Percentiles rank a stretch among this genome's conserved stretches.
Conservation (phyloP, 2,797 vertebrate genomes). For the Tauraco hartlaubi region DNA sequence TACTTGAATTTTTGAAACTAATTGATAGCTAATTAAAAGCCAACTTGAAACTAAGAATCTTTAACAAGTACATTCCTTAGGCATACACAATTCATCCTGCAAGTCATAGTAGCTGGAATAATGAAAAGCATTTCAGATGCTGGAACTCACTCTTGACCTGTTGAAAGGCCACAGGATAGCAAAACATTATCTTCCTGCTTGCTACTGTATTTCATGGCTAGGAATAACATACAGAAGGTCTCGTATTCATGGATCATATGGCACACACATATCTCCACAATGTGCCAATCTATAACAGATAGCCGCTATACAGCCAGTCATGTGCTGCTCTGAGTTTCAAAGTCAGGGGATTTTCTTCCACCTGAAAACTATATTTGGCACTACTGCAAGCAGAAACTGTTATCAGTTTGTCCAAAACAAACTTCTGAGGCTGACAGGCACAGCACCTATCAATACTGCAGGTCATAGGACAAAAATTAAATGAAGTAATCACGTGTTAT, state of each 20-base stretch:
- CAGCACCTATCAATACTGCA: background rate
- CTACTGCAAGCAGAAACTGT: background rate
- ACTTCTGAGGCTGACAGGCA: background rate
- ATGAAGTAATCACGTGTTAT: background rate
- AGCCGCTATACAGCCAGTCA: background rate
- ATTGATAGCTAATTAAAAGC: background rate
- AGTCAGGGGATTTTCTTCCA: background rate
- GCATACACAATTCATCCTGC: background rate
- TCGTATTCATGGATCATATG: background rate
- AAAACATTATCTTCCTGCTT: background rate
- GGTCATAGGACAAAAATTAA: background rate
- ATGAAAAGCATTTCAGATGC: background rate
- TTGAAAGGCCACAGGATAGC: background rate
- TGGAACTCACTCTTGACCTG: background rate
- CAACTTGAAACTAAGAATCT: background rate
- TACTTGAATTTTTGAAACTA: background rate
- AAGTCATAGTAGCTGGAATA: background rate
- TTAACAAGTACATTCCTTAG: background rate
- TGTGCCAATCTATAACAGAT: background rate
- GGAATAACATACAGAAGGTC: background rate
- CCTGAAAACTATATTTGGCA: background rate
- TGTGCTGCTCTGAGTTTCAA: background rate
- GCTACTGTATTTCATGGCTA: background rate
- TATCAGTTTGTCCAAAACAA: background rate
- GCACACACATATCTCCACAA: background rate